Evolutionary conservation across 2,797 vertebrate species (phyloP).

Genomic region (Xerus rutilus): DNA sequence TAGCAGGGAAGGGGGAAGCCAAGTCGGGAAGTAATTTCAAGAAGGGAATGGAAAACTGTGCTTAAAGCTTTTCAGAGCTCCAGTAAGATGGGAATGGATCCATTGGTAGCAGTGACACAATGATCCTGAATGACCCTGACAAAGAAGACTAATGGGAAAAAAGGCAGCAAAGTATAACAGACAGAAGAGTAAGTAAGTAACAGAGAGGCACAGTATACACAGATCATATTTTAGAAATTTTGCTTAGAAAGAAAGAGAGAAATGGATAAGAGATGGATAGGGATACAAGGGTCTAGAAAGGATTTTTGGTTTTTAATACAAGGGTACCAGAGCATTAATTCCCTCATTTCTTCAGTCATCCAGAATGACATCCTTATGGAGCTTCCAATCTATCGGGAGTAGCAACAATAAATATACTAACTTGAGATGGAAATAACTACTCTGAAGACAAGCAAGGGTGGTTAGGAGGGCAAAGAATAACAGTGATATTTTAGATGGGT

Average conservation of each 20-base stretch:
- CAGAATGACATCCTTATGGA: neutral
- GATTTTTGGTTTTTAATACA: neutral
- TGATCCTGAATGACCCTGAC: neutral
- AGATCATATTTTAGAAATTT: neutral
- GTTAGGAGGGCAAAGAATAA: neutral
- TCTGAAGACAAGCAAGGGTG: neutral
- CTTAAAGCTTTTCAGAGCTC: neutral
- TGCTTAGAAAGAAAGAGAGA: neutral
- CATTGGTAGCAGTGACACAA: neutral
- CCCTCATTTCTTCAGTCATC: neutral
- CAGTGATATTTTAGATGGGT: neutral
- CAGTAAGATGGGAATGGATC: neutral
- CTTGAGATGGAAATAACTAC: neutral
- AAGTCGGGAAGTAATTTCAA: neutral
- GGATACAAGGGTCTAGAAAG: neutral
- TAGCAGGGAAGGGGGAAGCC: neutral
- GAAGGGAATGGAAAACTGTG: neutral
- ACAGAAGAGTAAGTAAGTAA: neutral
- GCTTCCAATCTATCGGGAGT: neutral
- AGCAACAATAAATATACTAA: neutral
- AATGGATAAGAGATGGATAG: neutral
- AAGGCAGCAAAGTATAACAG: neutral
- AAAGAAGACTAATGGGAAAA: neutral
- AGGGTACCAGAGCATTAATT: neutral
- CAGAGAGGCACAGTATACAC: neutral